Evolutionary conservation across 35 echinoderm and acorn worm species (phyloP).

Genomic region (Anneissia japonica): DNA sequence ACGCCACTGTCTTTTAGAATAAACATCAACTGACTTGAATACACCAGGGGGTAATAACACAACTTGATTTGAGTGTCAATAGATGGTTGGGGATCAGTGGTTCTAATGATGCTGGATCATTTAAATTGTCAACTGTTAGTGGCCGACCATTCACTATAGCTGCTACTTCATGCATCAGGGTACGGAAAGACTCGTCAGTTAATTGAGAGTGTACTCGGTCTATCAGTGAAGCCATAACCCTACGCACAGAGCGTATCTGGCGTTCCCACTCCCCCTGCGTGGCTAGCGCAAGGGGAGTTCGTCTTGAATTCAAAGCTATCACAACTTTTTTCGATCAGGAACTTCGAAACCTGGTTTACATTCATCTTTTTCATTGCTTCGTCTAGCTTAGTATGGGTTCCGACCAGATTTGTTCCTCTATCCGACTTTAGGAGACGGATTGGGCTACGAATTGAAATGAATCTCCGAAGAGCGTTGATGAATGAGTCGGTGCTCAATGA

Average conservation of each 20-base stretch:
- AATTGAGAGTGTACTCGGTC: constrained; percentile 33
- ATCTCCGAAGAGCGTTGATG: constrained; percentile 41
- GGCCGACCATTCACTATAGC: constrained; percentile 56
- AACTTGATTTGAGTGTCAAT: constrained; percentile 45
- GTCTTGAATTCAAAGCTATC: constrained; percentile 50
- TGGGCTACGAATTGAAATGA: constrained; percentile 34
- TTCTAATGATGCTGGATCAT: constrained; percentile 34
- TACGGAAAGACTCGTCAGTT: constrained; percentile 64
- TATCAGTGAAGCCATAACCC: constrained; percentile 37
- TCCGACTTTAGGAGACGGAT: constrained; percentile 36
- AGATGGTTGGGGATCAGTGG: constrained; percentile 73
- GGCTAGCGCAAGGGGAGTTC: constrained; percentile 58
- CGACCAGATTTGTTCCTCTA: constrained; percentile 65
- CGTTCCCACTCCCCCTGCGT: constrained; percentile 62
- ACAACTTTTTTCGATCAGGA: constrained; percentile 25
- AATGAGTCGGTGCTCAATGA: constrained; percentile 44
- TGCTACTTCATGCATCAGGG: constrained; percentile 56
- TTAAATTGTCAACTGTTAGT: constrained; percentile 35
- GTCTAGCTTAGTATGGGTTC: constrained; percentile 41
- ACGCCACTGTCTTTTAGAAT: constrained; percentile 32
- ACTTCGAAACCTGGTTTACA: constrained; percentile 13
- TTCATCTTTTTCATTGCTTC: constrained; percentile 46
- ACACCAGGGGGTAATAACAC: constrained; percentile 42
- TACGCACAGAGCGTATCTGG: constrained; percentile 43
- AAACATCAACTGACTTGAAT: constrained; percentile 31